These are phyloP conservation scores for Burhinus oedicnemus DNA, from an alignment of 2,113 vertebrate species.

Conservation along the genomic window DNA sequence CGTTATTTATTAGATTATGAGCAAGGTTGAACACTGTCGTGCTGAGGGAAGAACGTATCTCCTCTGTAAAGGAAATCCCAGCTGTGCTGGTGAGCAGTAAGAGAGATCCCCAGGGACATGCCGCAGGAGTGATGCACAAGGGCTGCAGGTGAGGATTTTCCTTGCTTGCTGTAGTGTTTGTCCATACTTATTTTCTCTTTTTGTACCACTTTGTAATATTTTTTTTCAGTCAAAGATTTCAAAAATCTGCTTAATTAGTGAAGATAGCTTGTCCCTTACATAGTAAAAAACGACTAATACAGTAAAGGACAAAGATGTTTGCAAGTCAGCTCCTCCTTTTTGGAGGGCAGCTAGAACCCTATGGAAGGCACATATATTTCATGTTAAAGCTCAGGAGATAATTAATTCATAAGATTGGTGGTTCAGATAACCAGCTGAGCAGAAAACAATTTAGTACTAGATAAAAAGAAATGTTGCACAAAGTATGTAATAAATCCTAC, in stretches of 20 bases:
- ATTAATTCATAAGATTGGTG: neutral
- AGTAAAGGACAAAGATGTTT: neutral
- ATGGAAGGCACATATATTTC: neutral
- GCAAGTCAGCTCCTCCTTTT: neutral
- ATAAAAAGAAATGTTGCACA: neutral
- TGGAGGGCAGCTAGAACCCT: neutral
- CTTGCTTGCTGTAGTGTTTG: neutral
- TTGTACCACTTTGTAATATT: neutral
- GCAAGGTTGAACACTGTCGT: neutral
- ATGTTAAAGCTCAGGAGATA: neutral
- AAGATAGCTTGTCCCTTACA: neutral
- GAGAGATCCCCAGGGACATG: neutral
- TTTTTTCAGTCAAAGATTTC: neutral
- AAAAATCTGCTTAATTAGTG: neutral
- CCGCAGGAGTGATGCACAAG: neutral
- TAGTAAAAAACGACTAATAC: neutral
- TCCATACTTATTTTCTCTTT: neutral
- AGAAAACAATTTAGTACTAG: neutral
- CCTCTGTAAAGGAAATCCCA: neutral
- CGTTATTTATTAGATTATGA: slow-evolving; percentile 33
- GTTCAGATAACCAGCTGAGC: neutral
- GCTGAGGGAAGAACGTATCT: neutral
- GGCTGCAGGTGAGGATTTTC: neutral
- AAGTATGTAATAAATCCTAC: neutral
- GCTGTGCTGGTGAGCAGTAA: neutral